phyloP scores from a whole-genome alignment of 2,888 invertebrate genomes.

The Caenorhabditis wallacei region DNA sequence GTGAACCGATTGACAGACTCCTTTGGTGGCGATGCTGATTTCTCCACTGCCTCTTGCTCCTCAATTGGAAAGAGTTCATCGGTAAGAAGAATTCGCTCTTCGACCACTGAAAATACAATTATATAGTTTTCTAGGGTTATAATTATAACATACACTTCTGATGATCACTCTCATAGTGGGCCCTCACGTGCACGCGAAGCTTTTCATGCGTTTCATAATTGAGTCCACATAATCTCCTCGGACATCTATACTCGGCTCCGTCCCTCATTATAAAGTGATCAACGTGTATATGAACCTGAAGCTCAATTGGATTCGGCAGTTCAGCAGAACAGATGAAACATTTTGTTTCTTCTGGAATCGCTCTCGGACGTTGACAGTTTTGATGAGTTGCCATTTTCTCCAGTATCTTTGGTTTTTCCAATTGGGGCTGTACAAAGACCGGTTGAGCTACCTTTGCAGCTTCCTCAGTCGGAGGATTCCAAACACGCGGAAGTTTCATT shows the following conservation, averaged over 20 bases:
- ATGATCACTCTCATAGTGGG: constrained; percentile 71
- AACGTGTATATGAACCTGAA: constrained; percentile 78
- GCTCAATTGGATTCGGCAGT: constrained; percentile 44
- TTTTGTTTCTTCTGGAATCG: constrained; percentile 40
- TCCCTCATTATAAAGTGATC: constrained; percentile 81
- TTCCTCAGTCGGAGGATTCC: constrained; percentile 43
- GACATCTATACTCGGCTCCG: constrained; percentile 80
- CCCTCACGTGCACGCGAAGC: constrained; percentile 77
- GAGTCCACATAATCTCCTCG: constrained; percentile 71
- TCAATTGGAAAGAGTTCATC: constrained; percentile 6
- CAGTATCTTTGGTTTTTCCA: background rate
- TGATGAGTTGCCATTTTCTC: background rate
- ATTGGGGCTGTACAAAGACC: background rate
- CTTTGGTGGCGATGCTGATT: constrained; percentile 10
- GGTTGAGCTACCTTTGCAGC: background rate
- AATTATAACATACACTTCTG: constrained; percentile 17
- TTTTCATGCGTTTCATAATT: constrained; percentile 77
- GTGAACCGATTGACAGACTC: constrained; percentile 17
- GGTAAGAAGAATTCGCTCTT: constrained; percentile 15
- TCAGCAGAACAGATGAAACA: constrained; percentile 37
- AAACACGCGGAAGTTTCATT: background rate
- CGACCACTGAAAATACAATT: constrained; percentile 31
- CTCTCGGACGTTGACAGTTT: constrained; percentile 27
- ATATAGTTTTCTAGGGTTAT: background rate
- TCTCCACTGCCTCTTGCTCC: background rate